Evolutionary conservation across 2,797 vertebrate species (phyloP).

Genomic region (Acomys russatus): DNA sequence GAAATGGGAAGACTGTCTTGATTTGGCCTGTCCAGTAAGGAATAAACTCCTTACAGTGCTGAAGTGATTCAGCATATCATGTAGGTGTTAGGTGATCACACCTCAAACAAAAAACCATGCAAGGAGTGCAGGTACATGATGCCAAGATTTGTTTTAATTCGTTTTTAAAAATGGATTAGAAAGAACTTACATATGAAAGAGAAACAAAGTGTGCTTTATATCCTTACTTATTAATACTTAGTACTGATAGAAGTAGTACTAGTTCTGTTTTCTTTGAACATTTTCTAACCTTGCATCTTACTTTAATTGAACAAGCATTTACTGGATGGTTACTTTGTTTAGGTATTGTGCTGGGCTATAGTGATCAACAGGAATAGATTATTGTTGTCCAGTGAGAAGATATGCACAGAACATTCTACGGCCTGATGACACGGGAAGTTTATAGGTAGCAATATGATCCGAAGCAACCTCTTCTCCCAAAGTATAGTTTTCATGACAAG

Average conservation of each 20-base stretch:
- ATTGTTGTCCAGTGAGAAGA: slow-evolving; percentile 18
- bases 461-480: slow-evolving; percentile 2
- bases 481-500: slow-evolving; percentile 11
- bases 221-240: not conserved
- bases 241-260: not conserved
- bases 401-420: not conserved
- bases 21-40: not conserved
- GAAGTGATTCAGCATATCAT: slow-evolving; percentile 71
- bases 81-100: slow-evolving; percentile 52
- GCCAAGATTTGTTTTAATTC: slow-evolving; percentile 27
- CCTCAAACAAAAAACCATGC: slow-evolving; percentile 64
- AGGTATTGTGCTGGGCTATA: not conserved
- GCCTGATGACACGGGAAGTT: not conserved
- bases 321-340: slow-evolving; percentile 27
- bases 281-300: slow-evolving; percentile 30
- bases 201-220: slow-evolving; percentile 41
- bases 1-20: not conserved
- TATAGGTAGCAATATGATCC: not conserved
- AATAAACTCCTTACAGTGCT: slow-evolving; percentile 47
- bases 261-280: slow-evolving; percentile 48
- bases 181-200: slow-evolving; percentile 10
- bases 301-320: slow-evolving; percentile 39
- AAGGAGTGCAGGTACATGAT: slow-evolving; percentile 17
- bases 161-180: slow-evolving; percentile 28
- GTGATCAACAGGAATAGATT: not conserved